Evolutionary conservation across 2,888 invertebrate species (phyloP), one percentile per base, ranked within the genome.

Genomic region (Acutogordius australiensis): DNA sequence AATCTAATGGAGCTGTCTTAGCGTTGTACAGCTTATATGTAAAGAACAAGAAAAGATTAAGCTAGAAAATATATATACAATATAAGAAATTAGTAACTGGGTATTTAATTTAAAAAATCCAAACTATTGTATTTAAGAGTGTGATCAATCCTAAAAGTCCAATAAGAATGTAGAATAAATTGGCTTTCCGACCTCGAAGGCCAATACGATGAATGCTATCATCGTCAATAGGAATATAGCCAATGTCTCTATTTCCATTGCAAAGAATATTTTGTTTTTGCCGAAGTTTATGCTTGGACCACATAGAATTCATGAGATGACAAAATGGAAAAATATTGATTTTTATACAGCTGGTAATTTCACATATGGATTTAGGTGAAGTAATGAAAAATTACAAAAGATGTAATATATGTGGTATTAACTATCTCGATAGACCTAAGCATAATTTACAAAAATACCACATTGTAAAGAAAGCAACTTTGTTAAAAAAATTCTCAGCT

Each of bases 141-240:
- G 51, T 51, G 8, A 51, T 4, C 4, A 51, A 51, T n/a, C 4
- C 4, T 23, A 51, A 51, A n/a, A 51, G 23, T 23, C 51, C 51
- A n/a, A 51, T n/a, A 4, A 8, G 26, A 4, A 13, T 23, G 23
- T 21, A 51, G 4, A 51, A 51, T 51, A 51, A 51, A 51, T 23
- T n/a, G 8, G 4, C 4, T 51, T 51, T 51, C 23, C 51, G 51
- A n/a, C 51, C 51, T 21, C 51, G 8, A 4, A 51, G 23, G 8
- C 51, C 51, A 51, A 51, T 51, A 4, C 51, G 8, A 51, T 51
- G 51, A 4, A 51, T 51, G 26, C 26, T 23, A 4, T 51, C n/a
- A 51, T 51, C 26, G 51, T 23, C 51, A n/a, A 51, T 51, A 51
- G 51, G 51, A n/a, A 51, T 51, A 51, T 51, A 51, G 23, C 51